Conservation (phyloP, 37 sponge, comb jelly and placozoan genomes). For the Dysidea cf. avara region DNA sequence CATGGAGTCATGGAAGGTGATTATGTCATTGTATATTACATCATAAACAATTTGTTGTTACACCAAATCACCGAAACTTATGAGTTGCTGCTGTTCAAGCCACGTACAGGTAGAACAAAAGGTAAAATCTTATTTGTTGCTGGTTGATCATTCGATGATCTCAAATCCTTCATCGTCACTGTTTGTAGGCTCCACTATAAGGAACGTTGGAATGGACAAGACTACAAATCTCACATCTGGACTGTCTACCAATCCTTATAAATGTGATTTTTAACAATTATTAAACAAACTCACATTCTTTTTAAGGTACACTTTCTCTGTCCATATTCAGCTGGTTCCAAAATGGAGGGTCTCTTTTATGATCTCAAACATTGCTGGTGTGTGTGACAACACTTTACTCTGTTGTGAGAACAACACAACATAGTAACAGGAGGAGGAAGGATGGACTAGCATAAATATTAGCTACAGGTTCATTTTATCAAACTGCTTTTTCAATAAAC, state of each 20-base stretch:
- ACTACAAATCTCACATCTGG: too few species aligned
- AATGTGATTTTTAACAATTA: too few species aligned
- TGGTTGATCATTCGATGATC: constrained; percentile 22
- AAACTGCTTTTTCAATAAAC: too few species aligned
- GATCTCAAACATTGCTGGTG: constrained; percentile 63
- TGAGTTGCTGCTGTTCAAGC: background rate
- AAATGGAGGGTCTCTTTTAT: constrained; percentile 39
- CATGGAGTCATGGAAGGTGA: constrained; percentile 57
- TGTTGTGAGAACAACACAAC: background rate
- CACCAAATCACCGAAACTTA: background rate
- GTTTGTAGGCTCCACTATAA: constrained; percentile 29
- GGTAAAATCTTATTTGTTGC: background rate
- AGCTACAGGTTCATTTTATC: too few species aligned
- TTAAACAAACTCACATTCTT: too few species aligned
- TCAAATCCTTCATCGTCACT: constrained; percentile 49
- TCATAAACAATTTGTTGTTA: too few species aligned
- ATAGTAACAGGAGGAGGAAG: background rate
- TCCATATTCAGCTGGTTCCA: constrained; percentile 22
- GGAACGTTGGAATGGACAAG: constrained; percentile 39
- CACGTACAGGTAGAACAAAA: too few species aligned
- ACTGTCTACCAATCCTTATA: too few species aligned
- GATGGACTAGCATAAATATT: too few species aligned
- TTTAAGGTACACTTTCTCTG: background rate
- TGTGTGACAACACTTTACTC: constrained; percentile 33
- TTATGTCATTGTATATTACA: background rate